Conservation (phyloP, 1,140 invertebrate species). For the Sogatella furcifera region DNA sequence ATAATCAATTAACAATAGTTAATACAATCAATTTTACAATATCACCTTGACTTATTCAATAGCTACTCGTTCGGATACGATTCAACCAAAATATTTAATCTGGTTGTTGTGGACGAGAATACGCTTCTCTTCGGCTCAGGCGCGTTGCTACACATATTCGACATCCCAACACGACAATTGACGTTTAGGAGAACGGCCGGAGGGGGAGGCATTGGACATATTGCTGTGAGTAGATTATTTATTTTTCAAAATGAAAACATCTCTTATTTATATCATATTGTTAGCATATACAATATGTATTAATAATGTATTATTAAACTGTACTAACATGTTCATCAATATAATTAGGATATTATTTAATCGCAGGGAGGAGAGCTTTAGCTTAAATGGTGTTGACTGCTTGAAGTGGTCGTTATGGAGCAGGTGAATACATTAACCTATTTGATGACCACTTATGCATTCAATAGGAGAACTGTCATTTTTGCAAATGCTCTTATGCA, state of each 20-base stretch:
- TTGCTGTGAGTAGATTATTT: constrained; percentile 45
- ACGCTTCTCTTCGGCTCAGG: constrained; percentile 68
- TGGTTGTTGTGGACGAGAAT: constrained; percentile 57
- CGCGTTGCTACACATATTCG: constrained; percentile 65
- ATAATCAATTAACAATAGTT: no score
- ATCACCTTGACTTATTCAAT: constrained; percentile 7
- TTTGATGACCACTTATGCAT: no score
- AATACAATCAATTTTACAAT: not conserved
- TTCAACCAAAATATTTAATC: constrained; percentile 65
- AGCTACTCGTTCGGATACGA: constrained; percentile 83
- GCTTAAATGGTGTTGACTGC: no score
- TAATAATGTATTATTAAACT: no score
- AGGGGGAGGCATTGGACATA: constrained; percentile 65
- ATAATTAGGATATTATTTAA: no score
- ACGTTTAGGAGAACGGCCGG: constrained; percentile 58
- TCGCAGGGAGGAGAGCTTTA: no score
- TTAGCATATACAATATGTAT: no score
- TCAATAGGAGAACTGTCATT: no score
- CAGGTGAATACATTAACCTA: no score
- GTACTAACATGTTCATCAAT: no score
- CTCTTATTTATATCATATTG: not conserved
- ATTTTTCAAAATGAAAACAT: not conserved
- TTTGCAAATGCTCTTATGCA: no score
- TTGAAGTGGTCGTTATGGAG: no score
- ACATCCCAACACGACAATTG: constrained; percentile 49